Base-by-base conservation (phyloP, 2,797 vertebrate genomes). In the Falco biarmicus region DNA sequence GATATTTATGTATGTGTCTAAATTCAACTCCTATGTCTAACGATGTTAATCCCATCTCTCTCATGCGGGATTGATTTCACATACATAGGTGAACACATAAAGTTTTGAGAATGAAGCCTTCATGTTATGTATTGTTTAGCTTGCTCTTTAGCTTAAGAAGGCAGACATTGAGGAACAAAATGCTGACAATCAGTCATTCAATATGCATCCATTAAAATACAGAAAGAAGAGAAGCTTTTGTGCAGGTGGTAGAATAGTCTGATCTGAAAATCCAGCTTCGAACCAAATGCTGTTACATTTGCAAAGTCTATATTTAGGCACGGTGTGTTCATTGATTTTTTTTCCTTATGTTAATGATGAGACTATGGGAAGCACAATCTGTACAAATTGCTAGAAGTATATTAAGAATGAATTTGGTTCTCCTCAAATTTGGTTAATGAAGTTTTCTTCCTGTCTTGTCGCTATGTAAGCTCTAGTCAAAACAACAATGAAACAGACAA, bases 241-340 rank as follows among this genome's bases (percentile, higher is more conserved):
- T 73, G 39, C 37, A 83, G 57, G 29, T 78, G 21, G 14, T 50
- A 89, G 69, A 77, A 76, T 57, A 78, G 22, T 24, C 76, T 92
- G 57, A 60, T 73, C 13, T 85, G 45, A 45, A 76, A 47, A 34
- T 9, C 4, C 68, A 83, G 61, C 13, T 20, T 41, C 82, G 54
- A 92, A 84, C 11, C 8, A 78, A 76, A 54, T 20, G 34, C 13
- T 69, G 16, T 53, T 81, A 86, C 12, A 13, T 87, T 77, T 31
- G 6, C 12, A 87, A 80, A 56, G 39, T 57, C 84, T 81, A 29
- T 86, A 74, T 76, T 92, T 83, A 57, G 22, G 12, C 15, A 82
- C 43, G 8, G 1, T 9, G 0, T 1, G 0, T 32, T 84, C 25
- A 11, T 70, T 37, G 12, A 11, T n/a, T 76, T 1, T n/a, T 71